Base-by-base conservation (phyloP, 2,888 invertebrate species). In the Alcis repandata region DNA sequence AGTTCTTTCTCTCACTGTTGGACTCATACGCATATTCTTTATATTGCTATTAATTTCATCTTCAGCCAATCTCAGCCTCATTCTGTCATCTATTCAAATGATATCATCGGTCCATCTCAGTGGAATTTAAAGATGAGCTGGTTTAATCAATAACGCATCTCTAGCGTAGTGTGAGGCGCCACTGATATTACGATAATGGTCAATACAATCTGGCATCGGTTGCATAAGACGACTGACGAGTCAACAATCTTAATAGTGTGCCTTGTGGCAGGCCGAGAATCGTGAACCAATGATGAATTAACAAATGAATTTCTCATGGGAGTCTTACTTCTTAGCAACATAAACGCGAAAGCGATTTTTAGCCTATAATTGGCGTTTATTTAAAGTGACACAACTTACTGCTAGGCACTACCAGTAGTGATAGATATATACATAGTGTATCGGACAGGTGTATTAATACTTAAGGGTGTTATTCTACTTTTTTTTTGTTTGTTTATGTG, bases 71-170 rank as follows among this genome's bases (percentile, higher is more conserved):
- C 60, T 60, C 19, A 56, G 45, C 27, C 36, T 41, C 52, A 57
- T 59, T 59, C 52, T 60, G 51, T 51, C 60, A 54, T 49, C 59
- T 49, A 54, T 64, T 64, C 53, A 41, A 64, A 53, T 22, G 54
- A 54, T 64, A 59, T 53, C 57, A 38, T 53, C 56, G 33, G 57
- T 40, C 56, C 51, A 59, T 64, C 59, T 46, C 27, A 33, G 20
- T 41, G 53, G 53, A 58, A 58, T 63, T 48, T 61, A 32, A 60
- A 59, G 58, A 63, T 63, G 45, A 33, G 22, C 22, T 13, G 20
- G 41, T 62, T 52, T 63, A 63, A 63, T 63, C 63, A 63, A 63
- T 49, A 59, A 41, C 43, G 41, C 54, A 64, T 64, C 63, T 64
- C 63, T 64, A 57, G 61, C 56, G 15, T 49, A 43, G 52, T 52